These are phyloP conservation scores for Actinia tenebrosa DNA, from an alignment of 64 coral and sea anemone species.

Conservation along the genomic window DNA sequence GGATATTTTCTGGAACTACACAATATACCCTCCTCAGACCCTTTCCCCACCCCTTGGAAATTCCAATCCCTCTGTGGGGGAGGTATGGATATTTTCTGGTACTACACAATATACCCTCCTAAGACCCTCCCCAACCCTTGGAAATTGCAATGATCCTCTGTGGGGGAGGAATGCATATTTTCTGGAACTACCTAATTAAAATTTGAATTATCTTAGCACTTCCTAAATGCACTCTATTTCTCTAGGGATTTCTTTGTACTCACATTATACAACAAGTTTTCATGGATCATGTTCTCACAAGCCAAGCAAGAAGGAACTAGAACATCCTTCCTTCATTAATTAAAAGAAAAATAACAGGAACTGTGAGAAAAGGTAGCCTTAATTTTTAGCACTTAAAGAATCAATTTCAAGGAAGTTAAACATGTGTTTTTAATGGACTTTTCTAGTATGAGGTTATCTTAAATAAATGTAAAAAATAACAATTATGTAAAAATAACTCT, in stretches of 20 bases:
- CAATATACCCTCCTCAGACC: neutral
- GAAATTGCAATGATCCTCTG: neutral
- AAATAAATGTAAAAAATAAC: too few species aligned
- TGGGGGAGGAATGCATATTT: neutral
- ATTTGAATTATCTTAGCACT: too few species aligned
- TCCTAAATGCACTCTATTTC: too few species aligned
- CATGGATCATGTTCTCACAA: slow-evolving; percentile 36
- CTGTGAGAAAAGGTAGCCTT: neutral
- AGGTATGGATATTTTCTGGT: too few species aligned
- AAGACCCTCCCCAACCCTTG: neutral
- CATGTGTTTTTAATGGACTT: neutral
- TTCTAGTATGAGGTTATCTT: neutral
- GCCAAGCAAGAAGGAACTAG: slow-evolving; percentile 28
- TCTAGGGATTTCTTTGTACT: neutral
- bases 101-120: neutral
- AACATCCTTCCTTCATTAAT: slow-evolving; percentile 47
- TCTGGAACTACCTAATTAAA: too few species aligned
- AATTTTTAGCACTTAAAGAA: neutral
- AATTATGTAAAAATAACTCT: too few species aligned
- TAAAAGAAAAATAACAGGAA: neutral
- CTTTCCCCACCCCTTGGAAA: slow-evolving; percentile 3
- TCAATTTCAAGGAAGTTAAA: neutral
- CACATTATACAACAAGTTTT: slow-evolving; percentile 46
- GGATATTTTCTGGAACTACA: too few species aligned
- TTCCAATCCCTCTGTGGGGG: neutral